Evolutionary conservation across 1,140 invertebrate genomes (phyloP).

Genomic region (Drosophila tristis): DNA sequence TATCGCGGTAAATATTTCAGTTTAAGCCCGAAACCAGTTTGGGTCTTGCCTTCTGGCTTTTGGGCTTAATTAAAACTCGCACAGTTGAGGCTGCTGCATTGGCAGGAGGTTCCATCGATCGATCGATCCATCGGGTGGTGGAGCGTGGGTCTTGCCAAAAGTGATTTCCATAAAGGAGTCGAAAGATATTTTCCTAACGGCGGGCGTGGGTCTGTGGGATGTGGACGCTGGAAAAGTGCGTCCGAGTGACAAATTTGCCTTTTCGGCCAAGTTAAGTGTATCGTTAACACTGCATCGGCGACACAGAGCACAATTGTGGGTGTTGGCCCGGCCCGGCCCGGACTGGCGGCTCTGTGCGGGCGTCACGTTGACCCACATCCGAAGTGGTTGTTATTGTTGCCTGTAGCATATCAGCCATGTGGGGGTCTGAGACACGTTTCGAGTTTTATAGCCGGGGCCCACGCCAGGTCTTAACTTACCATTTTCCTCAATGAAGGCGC

Average conservation of each 20-base stretch:
- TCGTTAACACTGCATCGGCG: conserved; percentile 42
- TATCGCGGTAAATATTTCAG: conserved; percentile 55
- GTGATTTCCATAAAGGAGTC: conserved; percentile 55
- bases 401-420: conserved; percentile 55
- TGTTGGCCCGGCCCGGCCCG: conserved; percentile 41
- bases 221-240: conserved; percentile 64
- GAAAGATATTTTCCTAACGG: conserved; percentile 20
- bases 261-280: conserved; percentile 56
- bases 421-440: conserved; percentile 68
- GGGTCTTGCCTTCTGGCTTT: conserved; percentile 1
- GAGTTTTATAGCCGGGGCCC: conserved; percentile 48
- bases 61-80: conserved; percentile 63
- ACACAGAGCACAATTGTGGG: conserved; percentile 40
- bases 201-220: conserved; percentile 22
- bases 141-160: conserved; percentile 44
- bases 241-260: conserved; percentile 69
- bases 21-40: conserved; percentile 55
- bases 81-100: conserved; percentile 15
- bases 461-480: conserved; percentile 67
- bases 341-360: conserved; percentile 55
- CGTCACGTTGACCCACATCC: conserved; percentile 77
- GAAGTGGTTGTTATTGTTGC: conserved; percentile 27
- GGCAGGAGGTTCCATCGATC: neutral
- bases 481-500: conserved; percentile 83
- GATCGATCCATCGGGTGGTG: neutral